phyloP scores from a whole-genome alignment of 2,888 invertebrate genomes.

The Tetheella fluctuosa region DNA sequence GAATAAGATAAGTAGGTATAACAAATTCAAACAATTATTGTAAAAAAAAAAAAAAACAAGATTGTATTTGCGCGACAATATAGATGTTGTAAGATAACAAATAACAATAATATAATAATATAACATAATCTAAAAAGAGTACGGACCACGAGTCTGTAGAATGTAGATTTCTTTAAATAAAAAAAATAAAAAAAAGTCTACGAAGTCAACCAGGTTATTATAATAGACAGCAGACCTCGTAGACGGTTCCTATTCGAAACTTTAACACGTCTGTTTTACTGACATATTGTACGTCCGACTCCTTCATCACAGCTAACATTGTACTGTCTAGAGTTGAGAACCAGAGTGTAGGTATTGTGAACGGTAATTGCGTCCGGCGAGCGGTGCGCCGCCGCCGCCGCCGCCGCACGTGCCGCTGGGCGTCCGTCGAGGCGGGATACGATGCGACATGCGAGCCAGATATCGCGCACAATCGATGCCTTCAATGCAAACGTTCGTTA shows the following conservation, averaged over 20 bases:
- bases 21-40: no score
- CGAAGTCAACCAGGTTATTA: no score
- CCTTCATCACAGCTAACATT: not conserved
- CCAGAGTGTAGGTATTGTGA: not conserved
- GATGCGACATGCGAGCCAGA: not conserved
- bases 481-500: slow-evolving; percentile 4
- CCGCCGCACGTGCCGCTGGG: no score
- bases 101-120: no score
- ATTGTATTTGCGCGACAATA: no score
- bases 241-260: not conserved
- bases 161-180: no score
- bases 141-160: no score
- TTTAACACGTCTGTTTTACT: not conserved
- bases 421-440: not conserved
- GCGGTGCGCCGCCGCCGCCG: not conserved
- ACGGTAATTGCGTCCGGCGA: not conserved
- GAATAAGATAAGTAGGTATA: no score
- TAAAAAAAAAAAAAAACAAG: no score
- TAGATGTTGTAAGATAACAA: no score
- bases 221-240: not conserved
- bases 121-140: no score
- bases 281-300: not conserved
- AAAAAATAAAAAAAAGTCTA: no score
- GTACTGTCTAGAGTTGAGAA: not conserved
- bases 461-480: not conserved